Conservation (phyloP, 2,888 invertebrate species). For the Pachycephus smyrnensis region DNA sequence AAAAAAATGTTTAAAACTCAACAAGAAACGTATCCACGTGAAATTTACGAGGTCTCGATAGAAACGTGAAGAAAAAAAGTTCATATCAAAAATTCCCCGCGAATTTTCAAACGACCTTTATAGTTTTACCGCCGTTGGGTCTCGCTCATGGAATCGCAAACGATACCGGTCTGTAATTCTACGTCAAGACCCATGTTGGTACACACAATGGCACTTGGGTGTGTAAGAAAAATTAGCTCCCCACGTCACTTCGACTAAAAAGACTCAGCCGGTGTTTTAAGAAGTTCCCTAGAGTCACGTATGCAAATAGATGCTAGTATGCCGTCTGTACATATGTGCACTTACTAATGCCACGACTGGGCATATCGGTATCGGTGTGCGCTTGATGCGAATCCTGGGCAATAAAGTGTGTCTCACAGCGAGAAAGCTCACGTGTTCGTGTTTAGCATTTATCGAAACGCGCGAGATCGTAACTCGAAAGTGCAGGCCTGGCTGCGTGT, state of each 20-base stretch:
- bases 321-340: neutral
- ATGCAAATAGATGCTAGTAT: neutral
- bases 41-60: neutral
- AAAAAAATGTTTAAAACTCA: neutral
- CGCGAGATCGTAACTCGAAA: conserved; percentile 65
- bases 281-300: neutral
- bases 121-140: neutral
- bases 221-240: neutral
- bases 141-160: neutral
- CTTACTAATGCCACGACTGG: neutral
- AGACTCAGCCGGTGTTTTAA: neutral
- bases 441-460: conserved; percentile 67
- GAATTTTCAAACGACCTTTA: neutral
- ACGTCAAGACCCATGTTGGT: conserved; percentile 1
- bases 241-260: neutral
- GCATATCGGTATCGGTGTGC: conserved; percentile 16
- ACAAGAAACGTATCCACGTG: neutral
- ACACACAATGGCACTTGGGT: conserved; percentile 20
- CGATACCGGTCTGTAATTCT: neutral
- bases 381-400: conserved; percentile 38
- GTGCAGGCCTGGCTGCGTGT: conserved; percentile 61
- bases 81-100: neutral
- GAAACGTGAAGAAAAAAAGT: neutral
- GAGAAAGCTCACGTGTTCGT: conserved; percentile 66
- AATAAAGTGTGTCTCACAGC: conserved; percentile 60